A percentile compares a stretch with the other conserved stretches of the same genome.
Conservation (phyloP, 2,888 invertebrate species). For the Pediacus dermestoides region DNA sequence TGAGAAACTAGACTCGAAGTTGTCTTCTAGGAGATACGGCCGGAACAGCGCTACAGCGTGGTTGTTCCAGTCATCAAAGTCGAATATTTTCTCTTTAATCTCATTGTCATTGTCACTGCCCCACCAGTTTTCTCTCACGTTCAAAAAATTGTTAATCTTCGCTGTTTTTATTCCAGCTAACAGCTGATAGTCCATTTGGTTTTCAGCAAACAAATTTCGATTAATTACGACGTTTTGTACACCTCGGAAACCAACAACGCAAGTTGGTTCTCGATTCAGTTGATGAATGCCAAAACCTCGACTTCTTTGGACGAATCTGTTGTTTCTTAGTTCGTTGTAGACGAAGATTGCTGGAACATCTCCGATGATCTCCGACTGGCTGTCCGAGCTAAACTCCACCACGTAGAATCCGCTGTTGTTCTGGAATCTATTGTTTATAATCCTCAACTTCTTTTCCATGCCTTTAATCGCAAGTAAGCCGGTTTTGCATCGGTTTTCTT, state of each 20-base stretch:
- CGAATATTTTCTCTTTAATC: slow-evolving; percentile 85
- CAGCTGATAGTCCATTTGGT: slow-evolving; percentile 82
- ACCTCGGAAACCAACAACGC: slow-evolving; percentile 88
- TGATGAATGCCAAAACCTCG: slow-evolving; percentile 45
- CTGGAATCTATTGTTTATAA: slow-evolving; percentile 75
- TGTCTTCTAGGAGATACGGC: slow-evolving; percentile 79
- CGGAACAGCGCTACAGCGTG: slow-evolving; percentile 89
- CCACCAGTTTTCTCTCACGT: slow-evolving; percentile 97
- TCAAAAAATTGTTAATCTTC: slow-evolving; percentile 78
- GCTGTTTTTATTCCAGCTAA: slow-evolving; percentile 90
- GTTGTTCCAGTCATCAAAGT: slow-evolving; percentile 99
- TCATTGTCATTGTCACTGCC: slow-evolving; percentile 70
- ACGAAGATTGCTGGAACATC: slow-evolving; percentile 76
- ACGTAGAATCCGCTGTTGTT: slow-evolving; percentile 79
- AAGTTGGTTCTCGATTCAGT: slow-evolving; percentile 61
- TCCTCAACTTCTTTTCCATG: slow-evolving; percentile 93
- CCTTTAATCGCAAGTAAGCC: slow-evolving; percentile 81
- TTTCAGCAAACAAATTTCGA: slow-evolving; percentile 82
- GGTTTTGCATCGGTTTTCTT: slow-evolving; percentile 76
- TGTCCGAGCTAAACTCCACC: slow-evolving; percentile 83
- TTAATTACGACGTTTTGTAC: slow-evolving; percentile 90
- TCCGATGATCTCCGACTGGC: slow-evolving; percentile 90
- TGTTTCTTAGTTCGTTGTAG: slow-evolving; percentile 73
- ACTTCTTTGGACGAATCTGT: slow-evolving; percentile 52
- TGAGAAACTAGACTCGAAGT: slow-evolving; percentile 73